Conservation (phyloP, 2,888 invertebrate genomes). For the Schrankia costaestrigalis region DNA sequence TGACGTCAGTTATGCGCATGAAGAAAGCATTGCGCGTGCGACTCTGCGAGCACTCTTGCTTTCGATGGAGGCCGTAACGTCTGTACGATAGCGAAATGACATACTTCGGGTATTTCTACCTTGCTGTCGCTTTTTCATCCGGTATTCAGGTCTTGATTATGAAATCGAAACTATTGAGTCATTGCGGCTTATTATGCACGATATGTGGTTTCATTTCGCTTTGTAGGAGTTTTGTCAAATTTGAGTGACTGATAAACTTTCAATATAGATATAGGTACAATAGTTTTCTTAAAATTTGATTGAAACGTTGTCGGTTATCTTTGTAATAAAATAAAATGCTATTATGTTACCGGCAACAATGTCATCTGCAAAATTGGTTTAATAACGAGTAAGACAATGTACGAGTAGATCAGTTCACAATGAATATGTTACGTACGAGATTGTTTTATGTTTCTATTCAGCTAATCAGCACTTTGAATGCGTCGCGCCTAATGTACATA, state of each 20-base stretch:
- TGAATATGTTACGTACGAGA: too few relatives aligned
- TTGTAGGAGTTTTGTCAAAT: slow-evolving; percentile 10
- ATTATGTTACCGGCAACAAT: too few relatives aligned
- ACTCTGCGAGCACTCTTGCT: slow-evolving; percentile 64
- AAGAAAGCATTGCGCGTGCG: slow-evolving; percentile 78
- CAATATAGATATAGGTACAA: too few relatives aligned
- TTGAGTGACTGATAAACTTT: background rate
- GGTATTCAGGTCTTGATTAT: slow-evolving; percentile 72
- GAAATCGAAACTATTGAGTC: slow-evolving; percentile 71
- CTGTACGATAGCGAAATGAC: slow-evolving; percentile 77
- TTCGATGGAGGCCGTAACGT: slow-evolving; percentile 70
- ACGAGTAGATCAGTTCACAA: too few relatives aligned
- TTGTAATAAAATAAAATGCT: too few relatives aligned
- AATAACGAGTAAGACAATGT: too few relatives aligned
- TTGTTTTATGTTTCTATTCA: too few relatives aligned
- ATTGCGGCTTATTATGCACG: slow-evolving; percentile 45
- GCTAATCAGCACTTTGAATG: too few relatives aligned
- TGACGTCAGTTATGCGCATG: slow-evolving; percentile 69
- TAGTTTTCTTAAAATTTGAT: too few relatives aligned
- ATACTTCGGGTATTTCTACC: slow-evolving; percentile 59
- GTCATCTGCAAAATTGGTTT: too few relatives aligned
- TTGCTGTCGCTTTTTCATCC: slow-evolving; percentile 66
- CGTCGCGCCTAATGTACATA: too few relatives aligned
- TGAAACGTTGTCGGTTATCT: too few relatives aligned
- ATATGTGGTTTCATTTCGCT: slow-evolving; percentile 38